Base-by-base conservation (phyloP, 1,140 invertebrate species). In the Drosophila fuyamai region DNA sequence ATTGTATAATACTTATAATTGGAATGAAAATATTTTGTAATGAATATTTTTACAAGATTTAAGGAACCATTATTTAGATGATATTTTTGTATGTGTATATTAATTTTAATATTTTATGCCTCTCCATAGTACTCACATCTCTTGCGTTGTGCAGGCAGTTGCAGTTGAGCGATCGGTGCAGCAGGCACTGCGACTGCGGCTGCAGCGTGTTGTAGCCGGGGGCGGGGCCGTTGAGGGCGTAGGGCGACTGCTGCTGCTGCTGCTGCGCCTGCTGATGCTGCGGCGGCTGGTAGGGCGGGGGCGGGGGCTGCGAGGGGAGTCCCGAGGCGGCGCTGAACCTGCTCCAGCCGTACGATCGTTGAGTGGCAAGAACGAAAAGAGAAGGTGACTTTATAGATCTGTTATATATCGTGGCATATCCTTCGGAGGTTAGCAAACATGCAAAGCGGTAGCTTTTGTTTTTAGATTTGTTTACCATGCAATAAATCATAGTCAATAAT, bases 91-190 rank as follows among this genome's bases (percentile, higher is more conserved):
- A 23, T 4, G 23, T 23, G 23, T 23, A 23, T 0, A 23, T 23
- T 23, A 23, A 2, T 23, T 23, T 1, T 1, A 23, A 23, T 23
- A 23, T 23, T 23, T 23, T 2, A 23, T 2, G 18, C 18, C 18
- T 23, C 29, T 32, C 6, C 29, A 29, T 29, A 8, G 6, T 8
- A 81, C 81, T 89, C 59, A 92, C 90, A 81, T 92, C 90, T 81
- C 91, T 76, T 62, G 92, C 79, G 65, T 83, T 92, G 58, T 92
- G 92, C 74, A 92, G 60, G 71, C 95, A 95, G 66, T 93, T 93
- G 92, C 95, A 95, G 54, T 94, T 93, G 79, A 95, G 95, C 62
- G 95, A 92, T 62, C 94, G 94, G 90, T 95, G 95, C 55, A 95
- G 92, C 40, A 94, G 93, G 85, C 95, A 95, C 93, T 95, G 94